Evolutionary conservation across 2,888 invertebrate genomes (phyloP), one percentile per base, ranked within the genome.

Genomic region (Altica lythri): DNA sequence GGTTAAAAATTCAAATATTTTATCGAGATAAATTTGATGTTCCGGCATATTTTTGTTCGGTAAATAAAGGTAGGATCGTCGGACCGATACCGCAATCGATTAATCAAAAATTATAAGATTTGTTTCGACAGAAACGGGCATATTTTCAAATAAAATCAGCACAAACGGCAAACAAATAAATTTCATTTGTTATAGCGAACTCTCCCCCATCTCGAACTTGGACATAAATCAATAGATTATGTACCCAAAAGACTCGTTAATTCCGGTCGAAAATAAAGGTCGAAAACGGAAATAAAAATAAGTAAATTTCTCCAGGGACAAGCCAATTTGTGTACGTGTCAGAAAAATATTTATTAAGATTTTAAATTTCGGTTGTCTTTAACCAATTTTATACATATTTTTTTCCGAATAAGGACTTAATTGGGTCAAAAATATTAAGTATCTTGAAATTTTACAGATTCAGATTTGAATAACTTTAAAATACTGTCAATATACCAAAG

Each of bases 161-260:
- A 49, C 48, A 50, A 49, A 53, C 51, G 49, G 56, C 56, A 56
- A 59, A 59, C 59, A 54, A 54, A 59, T 52, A 54, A 56, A 59
- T 59, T 57, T 49, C 45, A 37, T 56, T 57, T 59, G 59, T 53
- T 51, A 52, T 49, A 57, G 51, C 45, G 56, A 57, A 45, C 54
- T 57, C 53, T 56, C 40, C 43, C 43, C 50, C 53, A 29, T 58
- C 53, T 51, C 49, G 43, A 51, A 51, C 40, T 53, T 40, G 25
- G 32, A 48, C 51, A 59, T 59, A 59, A 59, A 59, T 59, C 59
- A 56, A 59, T 56, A 50, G 56, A 56, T 59, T 57, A 52, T 58
- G 50, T 43, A 55, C 58, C 58, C 58, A 30, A 44, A 55, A 54
- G 58, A 58, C 52, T 58, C 58, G 58, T 53, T 59, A 59, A 53